Evolutionary conservation across 2,797 vertebrate genomes (phyloP).

Genomic region (Pseudotriccus pelzelni): DNA sequence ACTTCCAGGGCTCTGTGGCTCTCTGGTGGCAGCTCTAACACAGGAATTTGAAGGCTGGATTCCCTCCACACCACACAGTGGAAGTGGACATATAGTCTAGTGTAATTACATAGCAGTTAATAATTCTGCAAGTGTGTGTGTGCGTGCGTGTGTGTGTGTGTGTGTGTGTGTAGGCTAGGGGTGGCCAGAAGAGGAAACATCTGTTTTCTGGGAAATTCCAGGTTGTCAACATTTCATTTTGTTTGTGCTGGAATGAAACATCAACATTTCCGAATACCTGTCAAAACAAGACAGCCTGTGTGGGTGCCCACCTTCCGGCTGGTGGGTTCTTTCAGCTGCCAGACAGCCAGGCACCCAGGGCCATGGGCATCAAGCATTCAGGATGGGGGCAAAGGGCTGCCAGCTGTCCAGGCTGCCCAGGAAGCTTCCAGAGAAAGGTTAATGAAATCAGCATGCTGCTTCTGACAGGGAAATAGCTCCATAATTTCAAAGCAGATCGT

Average conservation of each 20-base stretch:
- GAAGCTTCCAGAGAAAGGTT: neutral
- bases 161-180: neutral
- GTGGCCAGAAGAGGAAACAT: conserved; percentile 34
- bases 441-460: neutral
- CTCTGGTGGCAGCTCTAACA: neutral
- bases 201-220: conserved; percentile 61
- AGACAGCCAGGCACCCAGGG: neutral
- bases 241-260: neutral
- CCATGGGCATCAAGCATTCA: rapidly evolving
- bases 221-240: conserved; percentile 55
- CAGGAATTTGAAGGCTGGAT: neutral
- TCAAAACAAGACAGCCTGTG: neutral
- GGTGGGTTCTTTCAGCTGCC: rapidly evolving
- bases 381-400: neutral
- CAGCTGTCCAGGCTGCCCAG: neutral
- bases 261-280: neutral
- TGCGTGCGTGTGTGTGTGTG: neutral
- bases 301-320: neutral
- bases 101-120: conserved; percentile 25
- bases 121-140: neutral
- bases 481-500: neutral
- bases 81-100: neutral
- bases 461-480: neutral
- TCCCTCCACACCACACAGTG: neutral
- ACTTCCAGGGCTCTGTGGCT: neutral